Conservation (phyloP, 2,113 vertebrate species). For the Zapornia atra region DNA sequence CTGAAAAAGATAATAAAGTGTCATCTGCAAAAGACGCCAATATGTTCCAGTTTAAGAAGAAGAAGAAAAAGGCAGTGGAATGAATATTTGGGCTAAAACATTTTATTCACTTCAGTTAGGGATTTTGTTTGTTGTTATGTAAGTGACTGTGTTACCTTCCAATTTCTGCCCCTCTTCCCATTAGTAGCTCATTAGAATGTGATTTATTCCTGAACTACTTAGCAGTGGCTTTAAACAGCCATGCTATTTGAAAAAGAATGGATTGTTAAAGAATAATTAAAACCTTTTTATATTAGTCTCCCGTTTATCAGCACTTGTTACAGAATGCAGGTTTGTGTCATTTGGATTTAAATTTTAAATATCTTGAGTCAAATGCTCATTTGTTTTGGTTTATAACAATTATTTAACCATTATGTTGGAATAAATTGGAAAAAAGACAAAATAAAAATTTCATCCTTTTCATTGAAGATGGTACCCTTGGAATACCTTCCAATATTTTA, state of each 20-base stretch:
- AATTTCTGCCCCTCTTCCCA: background rate
- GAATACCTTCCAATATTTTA: constrained; percentile 39
- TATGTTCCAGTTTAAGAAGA: constrained; percentile 10
- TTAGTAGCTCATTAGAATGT: background rate
- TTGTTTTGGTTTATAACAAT: constrained; percentile 45
- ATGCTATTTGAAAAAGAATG: background rate
- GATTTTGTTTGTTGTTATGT: constrained; percentile 37
- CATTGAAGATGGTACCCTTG: constrained; percentile 25
- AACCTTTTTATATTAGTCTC: constrained; percentile 14
- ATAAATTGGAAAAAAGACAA: constrained; percentile 55
- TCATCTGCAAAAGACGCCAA: constrained; percentile 12
- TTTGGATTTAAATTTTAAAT: constrained; percentile 46
- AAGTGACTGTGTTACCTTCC: constrained; percentile 26
- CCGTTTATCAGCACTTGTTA: constrained; percentile 27
- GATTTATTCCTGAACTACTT: background rate
- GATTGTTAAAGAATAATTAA: constrained; percentile 10
- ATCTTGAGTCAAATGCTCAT: constrained; percentile 20
- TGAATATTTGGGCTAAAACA: background rate
- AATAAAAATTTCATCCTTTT: constrained; percentile 65
- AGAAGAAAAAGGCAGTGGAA: background rate
- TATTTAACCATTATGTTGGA: constrained; percentile 55
- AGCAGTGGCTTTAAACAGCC: constrained; percentile 58
- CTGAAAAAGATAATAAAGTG: constrained; percentile 52
- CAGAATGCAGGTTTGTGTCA: constrained; percentile 51
- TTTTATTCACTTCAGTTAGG: constrained; percentile 19